Conservation (phyloP, 2,888 invertebrate species). For the Coremacera marginata region DNA sequence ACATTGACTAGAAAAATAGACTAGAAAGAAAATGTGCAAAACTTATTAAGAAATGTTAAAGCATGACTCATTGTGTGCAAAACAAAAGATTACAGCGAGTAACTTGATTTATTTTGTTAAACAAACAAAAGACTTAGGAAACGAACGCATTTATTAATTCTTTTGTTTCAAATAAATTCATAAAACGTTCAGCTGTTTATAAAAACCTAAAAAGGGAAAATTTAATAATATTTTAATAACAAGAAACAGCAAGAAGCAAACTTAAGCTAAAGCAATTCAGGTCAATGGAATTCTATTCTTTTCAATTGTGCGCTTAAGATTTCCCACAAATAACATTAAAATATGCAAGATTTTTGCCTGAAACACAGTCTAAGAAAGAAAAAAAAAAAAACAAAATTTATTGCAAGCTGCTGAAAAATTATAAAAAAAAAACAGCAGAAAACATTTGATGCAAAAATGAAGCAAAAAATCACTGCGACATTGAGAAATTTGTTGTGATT, state of each 20-base stretch:
- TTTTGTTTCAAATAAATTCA: background rate
- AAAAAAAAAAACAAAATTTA: slow-evolving; percentile 2
- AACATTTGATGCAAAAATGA: slow-evolving; percentile 25
- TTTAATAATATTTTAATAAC: background rate
- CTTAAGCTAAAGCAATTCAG: slow-evolving; percentile 23
- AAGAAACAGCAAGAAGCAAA: background rate
- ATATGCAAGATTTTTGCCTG: slow-evolving; percentile 1
- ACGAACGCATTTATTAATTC: background rate
- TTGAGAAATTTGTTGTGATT: slow-evolving; percentile 55
- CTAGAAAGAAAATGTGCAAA: too few species aligned
- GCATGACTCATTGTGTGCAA: too few species aligned
- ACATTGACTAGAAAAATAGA: too few species aligned
- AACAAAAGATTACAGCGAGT: too few species aligned
- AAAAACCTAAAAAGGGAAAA: too few species aligned
- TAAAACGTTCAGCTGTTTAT: too few species aligned
- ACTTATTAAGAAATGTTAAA: too few species aligned
- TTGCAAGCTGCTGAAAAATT: background rate
- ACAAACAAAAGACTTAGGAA: slow-evolving; percentile 20
- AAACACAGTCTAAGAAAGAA: background rate
- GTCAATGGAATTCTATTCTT: slow-evolving; percentile 35
- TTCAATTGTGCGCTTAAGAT: slow-evolving; percentile 12
- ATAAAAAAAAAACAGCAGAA: slow-evolving; percentile 35
- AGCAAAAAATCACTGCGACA: slow-evolving; percentile 56
- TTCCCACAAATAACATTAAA: slow-evolving; percentile 24
- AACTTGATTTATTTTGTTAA: background rate